phyloP scores from a whole-genome alignment of 1,140 invertebrate genomes.

The Drosophila obscura region DNA sequence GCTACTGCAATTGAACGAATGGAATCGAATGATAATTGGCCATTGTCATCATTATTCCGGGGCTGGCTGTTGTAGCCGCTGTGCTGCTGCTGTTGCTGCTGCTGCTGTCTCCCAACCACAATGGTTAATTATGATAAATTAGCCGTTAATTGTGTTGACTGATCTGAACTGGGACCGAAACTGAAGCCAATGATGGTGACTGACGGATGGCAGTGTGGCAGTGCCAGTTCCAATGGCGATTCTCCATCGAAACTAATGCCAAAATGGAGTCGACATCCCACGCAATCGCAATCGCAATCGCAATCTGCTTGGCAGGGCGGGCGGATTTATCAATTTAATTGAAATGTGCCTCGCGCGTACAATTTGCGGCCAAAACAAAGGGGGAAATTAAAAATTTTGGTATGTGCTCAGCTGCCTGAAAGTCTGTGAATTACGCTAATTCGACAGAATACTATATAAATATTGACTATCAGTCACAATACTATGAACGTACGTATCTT shows the following conservation, averaged over 20 bases:
- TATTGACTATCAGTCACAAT: constrained; percentile 19
- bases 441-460: constrained; percentile 42
- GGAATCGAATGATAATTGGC: constrained; percentile 75
- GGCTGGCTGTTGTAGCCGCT: constrained; percentile 9
- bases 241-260: constrained; percentile 5
- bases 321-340: constrained; percentile 65
- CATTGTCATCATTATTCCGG: constrained; percentile 64
- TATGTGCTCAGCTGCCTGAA: constrained; percentile 65
- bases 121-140: constrained; percentile 83
- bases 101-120: constrained; percentile 50
- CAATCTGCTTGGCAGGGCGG: constrained; percentile 14
- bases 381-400: constrained; percentile 57
- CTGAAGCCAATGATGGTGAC: too few species aligned
- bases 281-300: constrained; percentile 42
- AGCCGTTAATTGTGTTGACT: constrained; percentile 78
- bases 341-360: constrained; percentile 31
- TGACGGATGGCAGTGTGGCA: constrained; percentile 35
- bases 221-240: constrained; percentile 13
- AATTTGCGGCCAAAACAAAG: constrained; percentile 46
- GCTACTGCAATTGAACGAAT: constrained; percentile 81
- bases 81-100: constrained; percentile 30
- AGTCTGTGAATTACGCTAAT: constrained; percentile 49
- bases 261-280: constrained; percentile 36
- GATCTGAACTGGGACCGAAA: constrained; percentile 33
- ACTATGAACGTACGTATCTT: constrained; percentile 6